Evolutionary conservation across 2,888 invertebrate genomes (phyloP).

Genomic region (Lathronympha strigana): DNA sequence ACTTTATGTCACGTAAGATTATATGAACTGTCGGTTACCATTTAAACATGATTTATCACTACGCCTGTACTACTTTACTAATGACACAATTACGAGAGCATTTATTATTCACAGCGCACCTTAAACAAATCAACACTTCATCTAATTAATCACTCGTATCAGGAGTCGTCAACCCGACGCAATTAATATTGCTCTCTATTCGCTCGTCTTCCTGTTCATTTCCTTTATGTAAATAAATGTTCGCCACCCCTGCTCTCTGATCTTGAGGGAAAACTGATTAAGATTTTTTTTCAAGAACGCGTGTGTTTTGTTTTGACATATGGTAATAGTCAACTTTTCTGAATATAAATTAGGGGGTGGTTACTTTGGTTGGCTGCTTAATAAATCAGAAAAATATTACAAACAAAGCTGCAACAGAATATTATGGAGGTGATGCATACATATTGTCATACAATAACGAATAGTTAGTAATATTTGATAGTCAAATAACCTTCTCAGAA

Average conservation of each 20-base stretch:
- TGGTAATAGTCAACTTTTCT: slow-evolving; percentile 18
- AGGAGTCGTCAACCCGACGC: slow-evolving; percentile 41
- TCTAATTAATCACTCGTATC: slow-evolving; percentile 42
- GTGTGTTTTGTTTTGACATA: slow-evolving; percentile 38
- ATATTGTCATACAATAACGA: background rate
- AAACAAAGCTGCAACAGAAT: background rate
- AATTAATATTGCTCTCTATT: slow-evolving; percentile 43
- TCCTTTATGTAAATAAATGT: slow-evolving; percentile 53
- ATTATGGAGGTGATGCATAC: background rate
- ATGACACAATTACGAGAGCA: slow-evolving; percentile 13
- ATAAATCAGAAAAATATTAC: background rate
- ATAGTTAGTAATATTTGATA: too few species aligned
- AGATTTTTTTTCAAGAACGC: slow-evolving; percentile 34
- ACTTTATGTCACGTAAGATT: slow-evolving; percentile 6
- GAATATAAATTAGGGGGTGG: slow-evolving; percentile 13
- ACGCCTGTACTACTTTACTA: slow-evolving; percentile 6
- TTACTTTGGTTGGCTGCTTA: background rate
- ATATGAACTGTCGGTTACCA: background rate
- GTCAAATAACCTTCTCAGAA: too few species aligned
- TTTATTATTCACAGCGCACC: slow-evolving; percentile 30
- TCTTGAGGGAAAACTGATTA: slow-evolving; percentile 38
- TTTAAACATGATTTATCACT: slow-evolving; percentile 21
- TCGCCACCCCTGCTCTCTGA: slow-evolving; percentile 38
- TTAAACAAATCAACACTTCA: slow-evolving; percentile 33
- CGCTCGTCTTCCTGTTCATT: slow-evolving; percentile 57